A percentile compares a stretch with the other conserved stretches of the same genome.
phyloP scores from a whole-genome alignment of 1,140 invertebrate species.

The Drosophila ananassae region DNA sequence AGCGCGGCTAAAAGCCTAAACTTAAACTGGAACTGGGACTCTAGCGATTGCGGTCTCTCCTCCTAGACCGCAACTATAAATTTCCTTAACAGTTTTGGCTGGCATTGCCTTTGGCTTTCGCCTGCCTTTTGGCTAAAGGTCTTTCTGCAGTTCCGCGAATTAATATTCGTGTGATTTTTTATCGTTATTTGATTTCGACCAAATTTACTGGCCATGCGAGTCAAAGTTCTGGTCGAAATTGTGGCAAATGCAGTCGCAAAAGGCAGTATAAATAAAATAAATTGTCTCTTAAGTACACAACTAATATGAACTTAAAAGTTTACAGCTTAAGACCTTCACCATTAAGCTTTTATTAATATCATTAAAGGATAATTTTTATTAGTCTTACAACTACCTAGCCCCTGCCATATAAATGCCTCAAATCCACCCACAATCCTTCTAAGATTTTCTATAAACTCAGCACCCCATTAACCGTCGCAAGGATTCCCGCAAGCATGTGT shows the following conservation, averaged over 20 bases:
- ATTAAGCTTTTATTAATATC: constrained; percentile 1
- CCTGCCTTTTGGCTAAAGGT: constrained; percentile 54
- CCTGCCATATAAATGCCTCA: background rate
- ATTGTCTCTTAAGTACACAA: background rate
- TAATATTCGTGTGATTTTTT: constrained; percentile 83
- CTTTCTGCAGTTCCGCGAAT: constrained; percentile 74
- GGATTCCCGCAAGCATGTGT: constrained; percentile 39
- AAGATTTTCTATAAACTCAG: constrained; percentile 17
- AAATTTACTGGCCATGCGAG: constrained; percentile 52
- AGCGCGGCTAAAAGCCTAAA: background rate
- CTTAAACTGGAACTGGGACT: constrained; percentile 22
- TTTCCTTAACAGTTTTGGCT: constrained; percentile 61
- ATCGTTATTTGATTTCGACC: constrained; percentile 79
- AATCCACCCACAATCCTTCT: constrained; percentile 1
- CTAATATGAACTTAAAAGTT: background rate
- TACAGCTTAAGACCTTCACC: background rate
- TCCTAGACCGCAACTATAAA: constrained; percentile 76
- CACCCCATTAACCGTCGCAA: constrained; percentile 22
- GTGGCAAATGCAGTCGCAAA: constrained; percentile 26
- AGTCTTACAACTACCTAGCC: background rate
- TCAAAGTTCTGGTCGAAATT: constrained; percentile 51
- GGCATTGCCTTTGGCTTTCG: constrained; percentile 45
- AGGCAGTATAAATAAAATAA: constrained; percentile 5
- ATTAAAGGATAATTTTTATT: background rate
- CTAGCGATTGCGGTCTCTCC: constrained; percentile 47